Evolutionary conservation across 1,140 invertebrate genomes (phyloP), one percentile per base, ranked within the genome.

Genomic region (Chelonus insularis): DNA sequence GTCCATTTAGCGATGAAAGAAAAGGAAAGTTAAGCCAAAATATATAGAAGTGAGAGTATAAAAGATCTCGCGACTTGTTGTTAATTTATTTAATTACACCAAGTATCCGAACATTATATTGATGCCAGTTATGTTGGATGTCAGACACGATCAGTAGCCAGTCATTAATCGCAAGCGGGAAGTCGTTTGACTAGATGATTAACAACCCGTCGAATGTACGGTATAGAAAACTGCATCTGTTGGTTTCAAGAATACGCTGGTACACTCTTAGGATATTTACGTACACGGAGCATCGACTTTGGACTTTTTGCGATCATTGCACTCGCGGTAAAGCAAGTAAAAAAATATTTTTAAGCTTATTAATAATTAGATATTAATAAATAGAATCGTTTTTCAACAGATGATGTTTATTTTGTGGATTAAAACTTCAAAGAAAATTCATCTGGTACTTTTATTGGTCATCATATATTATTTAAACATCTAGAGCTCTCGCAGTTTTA

Each of bases 171-270:
- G 55, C 48, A 47, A 62, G 58, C 61, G 64, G 52, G 62, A 70
- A 69, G 63, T 63, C 63, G 68, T 64, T 67, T 39, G 68, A 48
- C 54, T 29, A 37, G 43, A 34, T 68, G 70, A 69, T 68, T 64
- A 72, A 72, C 66, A 62, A 60, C 48, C 41, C 57, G 68, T 65
- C 63, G 14, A 52, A 39, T 34, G 54, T 54, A 36, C 37, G 36
- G 9, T 20, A 20, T 18, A 34, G 23, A 56, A 56, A 56, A 56
- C 37, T 32, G 21, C 54, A 41, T 56, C 54, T 56, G 54, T 54
- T 54, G 12, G 29, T 54, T 16, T 32, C 12, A 16, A 4, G 23
- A 11, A 39, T 39, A 32, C 16, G 16, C 9, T 32, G 6, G n/a
- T n/a, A 12, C n/a, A 8, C n/a, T n/a, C n/a, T n/a, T n/a, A n/a